Base-by-base conservation (phyloP, 1,140 invertebrate genomes). In the Agraylea sexmaculata region DNA sequence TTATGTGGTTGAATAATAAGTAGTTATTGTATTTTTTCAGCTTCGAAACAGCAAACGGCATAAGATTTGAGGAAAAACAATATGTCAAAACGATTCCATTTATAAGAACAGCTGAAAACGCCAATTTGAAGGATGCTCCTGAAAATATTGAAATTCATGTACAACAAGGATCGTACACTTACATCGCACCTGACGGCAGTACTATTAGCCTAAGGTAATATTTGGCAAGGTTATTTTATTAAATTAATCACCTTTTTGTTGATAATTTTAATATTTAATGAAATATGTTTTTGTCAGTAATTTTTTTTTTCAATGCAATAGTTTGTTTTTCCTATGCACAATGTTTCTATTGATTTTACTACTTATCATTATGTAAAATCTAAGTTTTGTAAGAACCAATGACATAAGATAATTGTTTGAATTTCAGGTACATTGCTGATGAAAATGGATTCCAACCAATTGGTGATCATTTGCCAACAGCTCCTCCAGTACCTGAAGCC, bases 401-500 rank as follows among this genome's bases (percentile, higher is more conserved):
- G n/a, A 25, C n/a, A 7, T 7, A 25, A n/a, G 7, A 25, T 7
- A 25, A 7, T 25, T 25, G 7, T 21, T 40, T 7, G 12, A 3
- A 16, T 29, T 43, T 32, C 21, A 76, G 72, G 16, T 85, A 80
- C 59, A 68, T 77, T 22, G 80, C 83, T 28, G 83, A 86, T 55
- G 80, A 85, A 60, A 80, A 80, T 50, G 81, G 81, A 23, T 87
- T 80, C 68, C 75, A 76, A 51, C 76, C 78, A 20, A 69, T 76
- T 54, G 77, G 77, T n/a, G 73, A 71, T 19, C 76, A 80, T 52
- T 56, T 80, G 41, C 77, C 78, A 4, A 67, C 65, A 37, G 58
- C 68, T 23, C 68, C 70, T 13, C 42, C 43, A 30, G 52, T 69
- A 11, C 57, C 64, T 4, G 54, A 60, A 35, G 55, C 57, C 15